Evolutionary conservation across 2,888 invertebrate species (phyloP), one percentile per base, ranked within the genome.

Genomic region (Ormyrus rosae): DNA sequence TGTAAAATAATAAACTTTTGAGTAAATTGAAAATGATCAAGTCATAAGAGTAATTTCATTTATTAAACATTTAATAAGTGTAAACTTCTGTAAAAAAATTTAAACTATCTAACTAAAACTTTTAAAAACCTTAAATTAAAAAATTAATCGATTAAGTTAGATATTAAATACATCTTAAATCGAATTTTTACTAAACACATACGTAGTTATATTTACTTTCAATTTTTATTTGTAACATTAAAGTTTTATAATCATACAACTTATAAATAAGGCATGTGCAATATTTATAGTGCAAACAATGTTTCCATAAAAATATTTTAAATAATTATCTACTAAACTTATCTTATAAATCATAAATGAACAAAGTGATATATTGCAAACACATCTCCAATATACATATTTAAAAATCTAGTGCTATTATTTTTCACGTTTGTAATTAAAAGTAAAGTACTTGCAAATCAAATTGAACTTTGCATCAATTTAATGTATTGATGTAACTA

Each of bases 251-350:
- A 78, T 78, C 64, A 45, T 77, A 74, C 73, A 81, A 74, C 50
- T 78, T 81, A 72, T 71, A 75, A 71, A 78, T 78, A 63, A 78
- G 65, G 67, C 34, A 72, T 68, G 78, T 81, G 81, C 81, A 72
- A 61, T 81, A 81, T 81, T 81, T 81, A 81, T 81, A 81, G 81
- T 81, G 81, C 75, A 81, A 78, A 78, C 58, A 79, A 79, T 79
- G 50, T n/a, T 34, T 78, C 56, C 63, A 55, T 76, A 67, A 75
- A 81, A 81, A 71, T 67, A 78, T 71, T 78, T 58, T 19, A 81
- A 74, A 77, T 70, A 68, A 77, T 78, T 63, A 64, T 60, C 13
- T 48, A 46, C 53, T 69, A 72, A 34, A 60, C 68, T 72, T 64
- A 72, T 51, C 6, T 50, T 53, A 46, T 11, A 55, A 56, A 53